Conservation (phyloP, 2,797 vertebrate species). For the Kryptolebias ocellatus region DNA sequence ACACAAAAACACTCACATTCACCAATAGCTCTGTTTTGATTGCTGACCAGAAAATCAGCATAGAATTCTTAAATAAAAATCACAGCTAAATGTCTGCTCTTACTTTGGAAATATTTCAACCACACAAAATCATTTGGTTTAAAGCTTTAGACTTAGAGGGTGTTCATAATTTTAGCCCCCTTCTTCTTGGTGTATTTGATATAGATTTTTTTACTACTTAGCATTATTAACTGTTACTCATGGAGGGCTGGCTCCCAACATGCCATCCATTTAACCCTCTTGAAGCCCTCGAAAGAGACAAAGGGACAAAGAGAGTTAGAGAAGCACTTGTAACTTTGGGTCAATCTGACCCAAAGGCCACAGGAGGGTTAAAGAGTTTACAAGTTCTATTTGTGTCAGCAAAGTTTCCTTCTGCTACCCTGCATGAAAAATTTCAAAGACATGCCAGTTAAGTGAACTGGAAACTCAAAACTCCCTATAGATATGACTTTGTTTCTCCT, state of each 20-base stretch:
- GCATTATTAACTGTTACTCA: constrained; percentile 3
- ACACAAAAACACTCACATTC: not conserved
- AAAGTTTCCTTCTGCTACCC: constrained; percentile 21
- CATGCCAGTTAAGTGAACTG: constrained; percentile 51
- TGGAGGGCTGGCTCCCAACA: not conserved
- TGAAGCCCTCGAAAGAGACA: too few relatives aligned
- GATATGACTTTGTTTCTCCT: constrained; percentile 54
- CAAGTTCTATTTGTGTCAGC: constrained; percentile 21
- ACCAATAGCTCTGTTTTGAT: not conserved
- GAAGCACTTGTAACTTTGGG: too few relatives aligned
- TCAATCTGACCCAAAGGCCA: too few relatives aligned
- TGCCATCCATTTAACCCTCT: too few relatives aligned
- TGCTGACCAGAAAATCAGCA: not conserved
- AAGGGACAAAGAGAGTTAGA: too few relatives aligned
- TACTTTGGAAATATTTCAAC: too few relatives aligned
- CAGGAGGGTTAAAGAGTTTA: constrained; percentile 11
- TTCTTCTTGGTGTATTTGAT: too few relatives aligned
- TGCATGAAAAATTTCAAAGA: constrained; percentile 34
- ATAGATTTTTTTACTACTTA: too few relatives aligned
- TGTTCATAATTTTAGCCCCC: too few relatives aligned
- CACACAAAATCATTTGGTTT: too few relatives aligned
- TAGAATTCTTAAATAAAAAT: not conserved
- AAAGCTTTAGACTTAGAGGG: too few relatives aligned
- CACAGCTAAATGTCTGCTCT: not conserved
- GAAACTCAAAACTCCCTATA: constrained; percentile 56